Conservation (phyloP, 2,113 vertebrate species). For the Dryoscopus gambensis region DNA sequence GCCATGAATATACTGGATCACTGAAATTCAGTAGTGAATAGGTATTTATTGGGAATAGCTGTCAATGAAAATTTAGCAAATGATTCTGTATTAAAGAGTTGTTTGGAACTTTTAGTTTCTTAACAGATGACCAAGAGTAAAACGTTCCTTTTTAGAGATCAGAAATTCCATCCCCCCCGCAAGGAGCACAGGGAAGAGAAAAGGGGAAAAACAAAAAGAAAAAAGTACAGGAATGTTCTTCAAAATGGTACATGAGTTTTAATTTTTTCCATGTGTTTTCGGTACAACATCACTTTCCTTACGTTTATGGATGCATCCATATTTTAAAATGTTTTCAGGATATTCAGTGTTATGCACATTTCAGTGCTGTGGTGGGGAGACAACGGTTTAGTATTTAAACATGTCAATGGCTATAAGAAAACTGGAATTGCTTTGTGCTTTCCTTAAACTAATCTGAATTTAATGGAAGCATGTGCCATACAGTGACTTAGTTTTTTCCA, state of each 20-base stretch:
- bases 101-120: background rate
- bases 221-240: background rate
- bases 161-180: background rate
- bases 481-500: background rate
- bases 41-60: background rate
- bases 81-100: background rate
- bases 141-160: background rate
- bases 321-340: background rate
- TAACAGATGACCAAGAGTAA: background rate
- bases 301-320: background rate
- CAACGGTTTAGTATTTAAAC: background rate
- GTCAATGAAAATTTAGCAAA: background rate
- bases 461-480: background rate
- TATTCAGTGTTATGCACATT: background rate
- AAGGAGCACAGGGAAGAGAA: background rate
- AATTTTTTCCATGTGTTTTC: background rate
- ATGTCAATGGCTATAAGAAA: background rate
- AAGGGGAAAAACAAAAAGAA: background rate
- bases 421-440: background rate
- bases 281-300: background rate
- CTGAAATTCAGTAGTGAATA: background rate
- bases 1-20: background rate
- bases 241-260: background rate
- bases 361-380: background rate
- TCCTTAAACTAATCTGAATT: background rate